A percentile compares a stretch with the other conserved stretches of the same genome.
Evolutionary conservation across 2,888 invertebrate species (phyloP).

Genomic region (Uropetala carovei): DNA sequence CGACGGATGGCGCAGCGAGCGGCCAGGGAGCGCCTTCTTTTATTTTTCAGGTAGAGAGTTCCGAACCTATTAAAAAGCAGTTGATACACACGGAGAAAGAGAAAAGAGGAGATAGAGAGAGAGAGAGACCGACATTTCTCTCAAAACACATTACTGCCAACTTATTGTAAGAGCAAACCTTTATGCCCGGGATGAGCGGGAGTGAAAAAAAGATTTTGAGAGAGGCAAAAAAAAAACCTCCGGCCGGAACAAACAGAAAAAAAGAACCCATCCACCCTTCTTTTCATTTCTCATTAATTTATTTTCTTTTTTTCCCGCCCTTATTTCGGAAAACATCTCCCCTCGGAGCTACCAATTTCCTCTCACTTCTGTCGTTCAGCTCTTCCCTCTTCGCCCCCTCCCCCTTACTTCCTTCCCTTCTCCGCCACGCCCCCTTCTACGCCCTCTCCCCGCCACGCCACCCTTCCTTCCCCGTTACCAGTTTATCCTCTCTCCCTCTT

Average conservation of each 20-base stretch:
- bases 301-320: neutral
- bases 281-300: constrained; percentile 35
- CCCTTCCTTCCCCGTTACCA: neutral
- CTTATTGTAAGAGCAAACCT: neutral
- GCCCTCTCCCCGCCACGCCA: neutral
- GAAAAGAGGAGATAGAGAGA: too few relatives aligned
- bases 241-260: neutral
- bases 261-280: neutral
- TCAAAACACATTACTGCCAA: neutral
- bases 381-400: neutral
- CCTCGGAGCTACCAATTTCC: constrained; percentile 6
- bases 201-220: neutral
- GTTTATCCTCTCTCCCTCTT: neutral
- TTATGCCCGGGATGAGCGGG: neutral
- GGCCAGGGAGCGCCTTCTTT: too few relatives aligned
- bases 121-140: neutral
- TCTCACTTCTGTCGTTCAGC: neutral
- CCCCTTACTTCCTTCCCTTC: neutral
- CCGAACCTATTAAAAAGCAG: constrained; percentile 12
- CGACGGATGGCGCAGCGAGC: too few relatives aligned
- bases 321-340: neutral
- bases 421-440: neutral
- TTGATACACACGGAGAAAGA: neutral
- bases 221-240: too few relatives aligned
- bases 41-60: neutral